These are phyloP conservation scores for Balearica regulorum DNA, from an alignment of 2,797 vertebrate genomes.

Conservation along the genomic window DNA sequence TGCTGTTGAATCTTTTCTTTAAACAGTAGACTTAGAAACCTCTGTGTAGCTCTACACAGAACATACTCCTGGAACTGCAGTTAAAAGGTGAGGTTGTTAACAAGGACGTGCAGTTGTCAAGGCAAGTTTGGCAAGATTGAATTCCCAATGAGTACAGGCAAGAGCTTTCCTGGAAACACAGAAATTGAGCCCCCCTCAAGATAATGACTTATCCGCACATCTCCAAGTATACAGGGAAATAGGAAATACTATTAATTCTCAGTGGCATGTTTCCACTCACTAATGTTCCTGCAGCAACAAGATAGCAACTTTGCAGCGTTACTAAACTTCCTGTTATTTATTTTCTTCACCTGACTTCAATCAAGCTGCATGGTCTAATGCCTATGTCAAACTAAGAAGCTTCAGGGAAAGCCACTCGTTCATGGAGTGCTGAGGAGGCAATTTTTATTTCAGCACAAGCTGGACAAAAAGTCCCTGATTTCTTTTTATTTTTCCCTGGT, in stretches of 20 bases:
- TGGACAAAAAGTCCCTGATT: background rate
- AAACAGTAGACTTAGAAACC: background rate
- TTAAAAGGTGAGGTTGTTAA: background rate
- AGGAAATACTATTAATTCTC: background rate
- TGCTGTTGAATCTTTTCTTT: background rate
- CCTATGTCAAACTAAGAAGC: background rate
- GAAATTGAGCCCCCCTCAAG: background rate
- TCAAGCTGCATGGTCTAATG: background rate
- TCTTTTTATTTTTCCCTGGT: background rate
- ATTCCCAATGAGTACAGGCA: background rate
- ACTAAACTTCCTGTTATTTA: background rate
- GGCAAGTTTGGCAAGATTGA: background rate
- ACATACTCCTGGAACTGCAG: background rate
- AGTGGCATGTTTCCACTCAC: background rate
- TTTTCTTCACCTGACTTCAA: background rate
- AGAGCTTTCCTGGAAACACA: background rate
- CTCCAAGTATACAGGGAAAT: background rate
- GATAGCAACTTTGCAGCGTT: background rate
- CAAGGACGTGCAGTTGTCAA: background rate
- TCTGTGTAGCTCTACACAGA: background rate
- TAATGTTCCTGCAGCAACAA: background rate
- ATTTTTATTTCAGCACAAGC: background rate
- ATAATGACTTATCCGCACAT: background rate
- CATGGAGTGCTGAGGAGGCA: background rate
- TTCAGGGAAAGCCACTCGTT: background rate